Base-by-base conservation (phyloP, 2,113 vertebrate genomes). In the Phrynosoma platyrhinos region DNA sequence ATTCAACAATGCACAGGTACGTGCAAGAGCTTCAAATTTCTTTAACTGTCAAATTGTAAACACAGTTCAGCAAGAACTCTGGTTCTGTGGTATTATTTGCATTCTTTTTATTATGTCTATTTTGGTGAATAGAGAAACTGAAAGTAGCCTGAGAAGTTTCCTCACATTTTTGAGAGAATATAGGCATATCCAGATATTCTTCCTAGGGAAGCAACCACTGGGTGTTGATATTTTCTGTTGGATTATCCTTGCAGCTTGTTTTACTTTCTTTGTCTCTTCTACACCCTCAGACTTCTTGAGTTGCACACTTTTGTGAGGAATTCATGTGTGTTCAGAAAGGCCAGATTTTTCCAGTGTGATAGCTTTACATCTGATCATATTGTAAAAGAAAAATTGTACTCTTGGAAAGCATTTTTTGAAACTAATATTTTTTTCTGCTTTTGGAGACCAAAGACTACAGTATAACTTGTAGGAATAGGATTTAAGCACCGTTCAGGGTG, bases 1-100 rank as follows among this genome's bases (percentile, higher is more conserved):
- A 83, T 90, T 83, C 53, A 62, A 27, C 80, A 82, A 42, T 9
- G 12, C 52, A 78, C 85, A 77, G 85, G 72, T 86, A 83, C 40
- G 52, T 27, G 64, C 8, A 71, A 13, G 58, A 62, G 13, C 13
- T 62, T 62, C 1, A 62, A 62, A 14, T 18, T 12, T 12, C 62
- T 85, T 82, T 10, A 40, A 42, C 27, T 36, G 27, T 47, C 9
- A 20, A 55, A 23, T 76, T 42, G n/a, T 55, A 62, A 23, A 42
- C 30, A 27, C 27, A n/a, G 2, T 88, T 47, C 18, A 92, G 32
- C 47, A 91, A 58, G 1, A 10, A 52, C 40, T 87, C 62, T 82
- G 87, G 84, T n/a, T 18, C 20, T 10, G 36, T 53, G 81, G 1
- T 74, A 47, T 36, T 23, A 64, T 36, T 18, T 5, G n/a, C 4